These are phyloP conservation scores for Pelvicachromis taeniatus DNA, from an alignment of 2,113 vertebrate genomes.

Conservation along the genomic window DNA sequence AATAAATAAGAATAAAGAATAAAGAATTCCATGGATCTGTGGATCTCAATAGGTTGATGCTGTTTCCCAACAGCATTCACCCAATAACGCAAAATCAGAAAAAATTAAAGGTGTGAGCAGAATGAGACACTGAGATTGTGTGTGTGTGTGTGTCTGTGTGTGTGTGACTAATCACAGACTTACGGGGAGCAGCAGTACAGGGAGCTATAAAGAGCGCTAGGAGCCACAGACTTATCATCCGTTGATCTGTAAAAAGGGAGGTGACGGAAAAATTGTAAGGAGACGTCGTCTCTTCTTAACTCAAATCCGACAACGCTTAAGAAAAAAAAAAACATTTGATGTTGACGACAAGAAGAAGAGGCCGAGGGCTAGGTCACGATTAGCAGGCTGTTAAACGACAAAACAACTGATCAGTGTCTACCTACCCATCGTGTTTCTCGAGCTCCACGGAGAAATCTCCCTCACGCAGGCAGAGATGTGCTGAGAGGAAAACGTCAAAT, in stretches of 20 bases:
- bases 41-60: too few relatives aligned
- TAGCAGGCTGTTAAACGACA: neutral
- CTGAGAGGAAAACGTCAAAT: neutral
- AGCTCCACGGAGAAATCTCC: rapidly evolving
- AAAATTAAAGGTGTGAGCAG: neutral
- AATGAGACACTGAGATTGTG: neutral
- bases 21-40: too few relatives aligned
- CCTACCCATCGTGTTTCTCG: neutral
- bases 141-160: neutral
- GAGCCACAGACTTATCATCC: rapidly evolving
- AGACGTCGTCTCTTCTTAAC: rapidly evolving
- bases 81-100: neutral
- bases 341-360: neutral
- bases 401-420: rapidly evolving
- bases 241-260: neutral
- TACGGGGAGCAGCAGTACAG: neutral
- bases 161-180: neutral
- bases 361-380: rapidly evolving
- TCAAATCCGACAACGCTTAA: rapidly evolving
- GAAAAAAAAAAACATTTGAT: neutral
- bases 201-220: rapidly evolving
- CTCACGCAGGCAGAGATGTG: neutral
- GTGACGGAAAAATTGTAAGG: neutral
- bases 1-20: too few relatives aligned
- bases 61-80: too few relatives aligned